phyloP scores from a whole-genome alignment of 1,140 invertebrate species.

The Laupala kohalensis region DNA sequence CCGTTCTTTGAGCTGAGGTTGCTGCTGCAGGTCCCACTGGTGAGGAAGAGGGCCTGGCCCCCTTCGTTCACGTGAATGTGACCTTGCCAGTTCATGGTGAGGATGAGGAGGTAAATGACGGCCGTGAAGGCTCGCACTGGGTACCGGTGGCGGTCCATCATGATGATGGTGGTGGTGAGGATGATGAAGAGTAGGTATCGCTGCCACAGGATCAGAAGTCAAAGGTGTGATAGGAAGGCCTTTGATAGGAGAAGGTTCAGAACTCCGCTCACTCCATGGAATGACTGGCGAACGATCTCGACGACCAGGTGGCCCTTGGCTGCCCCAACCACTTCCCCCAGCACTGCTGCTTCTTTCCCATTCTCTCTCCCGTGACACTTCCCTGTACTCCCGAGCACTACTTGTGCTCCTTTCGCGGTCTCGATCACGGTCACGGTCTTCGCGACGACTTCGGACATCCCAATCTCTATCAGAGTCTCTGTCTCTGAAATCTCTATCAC shows the following conservation, averaged over 20 bases:
- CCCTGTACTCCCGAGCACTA: conserved; percentile 16
- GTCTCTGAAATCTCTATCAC: conserved; percentile 18
- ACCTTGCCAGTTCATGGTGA: not conserved
- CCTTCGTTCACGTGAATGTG: not conserved
- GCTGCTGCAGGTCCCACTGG: conserved; percentile 1
- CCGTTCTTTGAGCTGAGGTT: conserved; percentile 1
- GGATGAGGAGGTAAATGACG: not conserved
- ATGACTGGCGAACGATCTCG: not conserved
- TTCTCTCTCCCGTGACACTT: conserved; percentile 19
- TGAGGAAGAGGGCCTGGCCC: not conserved
- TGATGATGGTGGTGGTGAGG: not conserved
- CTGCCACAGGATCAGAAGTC: not conserved
- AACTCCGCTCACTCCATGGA: not conserved
- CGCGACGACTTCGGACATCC: conserved; percentile 25
- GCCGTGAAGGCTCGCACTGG: not conserved
- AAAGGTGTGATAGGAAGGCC: not conserved
- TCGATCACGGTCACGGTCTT: conserved; percentile 24
- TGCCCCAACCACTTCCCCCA: conserved; percentile 3
- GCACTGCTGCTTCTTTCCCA: conserved; percentile 15
- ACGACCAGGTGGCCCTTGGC: conserved; percentile 8
- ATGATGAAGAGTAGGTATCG: not conserved
- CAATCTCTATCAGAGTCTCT: conserved; percentile 13
- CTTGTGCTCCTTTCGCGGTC: conserved; percentile 17
- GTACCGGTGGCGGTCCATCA: not conserved
- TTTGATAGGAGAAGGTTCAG: not conserved